Evolutionary conservation across 2,113 vertebrate species (phyloP).

Genomic region (Oncorhynchus gorbuscha): DNA sequence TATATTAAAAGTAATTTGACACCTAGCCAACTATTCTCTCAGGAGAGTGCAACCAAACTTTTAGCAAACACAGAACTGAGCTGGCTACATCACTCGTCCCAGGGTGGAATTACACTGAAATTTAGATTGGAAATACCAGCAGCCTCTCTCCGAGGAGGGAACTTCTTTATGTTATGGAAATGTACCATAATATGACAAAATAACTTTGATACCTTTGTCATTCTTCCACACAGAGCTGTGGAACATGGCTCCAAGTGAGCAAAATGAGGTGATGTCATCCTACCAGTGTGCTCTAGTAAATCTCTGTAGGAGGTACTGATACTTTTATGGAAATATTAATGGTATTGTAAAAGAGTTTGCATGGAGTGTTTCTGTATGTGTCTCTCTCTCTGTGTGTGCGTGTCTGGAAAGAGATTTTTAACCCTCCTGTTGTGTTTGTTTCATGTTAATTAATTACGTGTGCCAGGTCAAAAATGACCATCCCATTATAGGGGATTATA

Average conservation of each 20-base stretch:
- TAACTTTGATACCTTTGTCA: background rate
- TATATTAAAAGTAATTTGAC: conserved; percentile 15
- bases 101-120: background rate
- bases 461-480: too few relatives aligned
- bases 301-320: background rate
- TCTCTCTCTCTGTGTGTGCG: background rate
- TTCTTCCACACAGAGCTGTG: background rate
- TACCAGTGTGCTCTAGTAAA: background rate
- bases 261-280: background rate
- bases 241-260: background rate
- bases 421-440: too few relatives aligned
- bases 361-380: background rate
- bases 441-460: too few relatives aligned
- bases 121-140: background rate
- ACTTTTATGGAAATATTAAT: background rate
- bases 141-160: background rate
- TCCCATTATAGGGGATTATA: too few relatives aligned
- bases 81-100: conserved; percentile 1
- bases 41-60: background rate
- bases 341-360: background rate
- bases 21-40: background rate
- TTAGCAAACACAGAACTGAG: conserved; percentile 12
- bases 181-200: conserved; percentile 18
- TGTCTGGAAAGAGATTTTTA: conserved; percentile 5
- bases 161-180: conserved; percentile 7